Evolutionary conservation across 2,113 vertebrate species (phyloP), one percentile per base, ranked within the genome.

Genomic region (Bombycilla garrulus): DNA sequence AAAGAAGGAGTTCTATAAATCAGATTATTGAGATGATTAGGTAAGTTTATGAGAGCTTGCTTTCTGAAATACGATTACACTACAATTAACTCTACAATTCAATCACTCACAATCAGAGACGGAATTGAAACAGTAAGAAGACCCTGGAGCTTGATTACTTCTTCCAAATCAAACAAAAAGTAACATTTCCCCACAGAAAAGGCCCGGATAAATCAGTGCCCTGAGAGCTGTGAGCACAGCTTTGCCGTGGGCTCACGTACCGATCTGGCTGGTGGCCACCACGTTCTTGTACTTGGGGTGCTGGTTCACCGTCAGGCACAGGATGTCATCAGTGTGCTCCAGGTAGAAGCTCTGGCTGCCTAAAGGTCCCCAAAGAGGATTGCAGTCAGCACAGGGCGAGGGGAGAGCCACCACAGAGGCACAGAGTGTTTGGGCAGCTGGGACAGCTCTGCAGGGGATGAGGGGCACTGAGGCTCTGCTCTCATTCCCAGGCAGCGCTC

Each of bases 331-430:
- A 0, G 99, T 99, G 96, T 99, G 99, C 85, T 99, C 99, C 97
- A 99, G 97, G 97, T 99, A 99, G 98, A 99, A 99, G 81, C 98
- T 99, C 97, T 99, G 99, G 50, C 98, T 98, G 69, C 99, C 99
- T 99, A 96, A 91, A 28, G 58, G 58, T 96, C 96, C 36, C 31
- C 87, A 96, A 87, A 87, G 5, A 73, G 6, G 45, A 8, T 24
- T 92, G 85, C 40, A 71, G 86, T 92, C 81, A 73, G 38, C 51
- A 69, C 31, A 42, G 51, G 11, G 13, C 0, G 1, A 64, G n/a
- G 57, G 11, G 61, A 40, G 73, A 58, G 36, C 22, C 65, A 35
- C 8, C 45, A 16, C 29, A 7, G 61, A 28, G 54, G 62, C 69
- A 50, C 36, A 92, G 60, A 20, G 2, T 25, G 9, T 29, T 48